Conservation (phyloP, 2,113 vertebrate species). For the Proteles cristata region DNA sequence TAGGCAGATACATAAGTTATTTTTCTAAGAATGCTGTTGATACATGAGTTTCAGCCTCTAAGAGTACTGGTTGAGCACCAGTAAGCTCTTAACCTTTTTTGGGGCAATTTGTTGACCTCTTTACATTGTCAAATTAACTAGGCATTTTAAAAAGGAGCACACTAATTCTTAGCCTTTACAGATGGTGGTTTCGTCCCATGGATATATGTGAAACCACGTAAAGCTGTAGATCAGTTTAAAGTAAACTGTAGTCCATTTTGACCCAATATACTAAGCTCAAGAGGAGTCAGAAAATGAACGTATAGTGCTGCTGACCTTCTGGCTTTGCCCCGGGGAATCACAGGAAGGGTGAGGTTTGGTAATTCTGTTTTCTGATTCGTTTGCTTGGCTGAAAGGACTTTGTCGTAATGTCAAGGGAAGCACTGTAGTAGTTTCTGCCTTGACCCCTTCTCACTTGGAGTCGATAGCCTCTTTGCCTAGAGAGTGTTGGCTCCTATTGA, state of each 20-base stretch:
- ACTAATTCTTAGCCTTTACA: conserved; percentile 64
- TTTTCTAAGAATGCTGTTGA: not conserved
- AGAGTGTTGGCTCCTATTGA: not conserved
- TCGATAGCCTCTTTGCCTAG: not conserved
- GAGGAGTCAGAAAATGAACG: conserved; percentile 70
- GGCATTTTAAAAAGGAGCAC: conserved; percentile 76
- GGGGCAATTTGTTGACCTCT: conserved; percentile 43
- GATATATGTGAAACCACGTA: conserved; percentile 79
- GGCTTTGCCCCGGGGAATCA: conserved; percentile 59
- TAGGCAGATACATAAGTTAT: not conserved
- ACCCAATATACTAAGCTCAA: conserved; percentile 50
- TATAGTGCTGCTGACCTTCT: conserved; percentile 72
- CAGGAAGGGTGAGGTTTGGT: conserved; percentile 73
- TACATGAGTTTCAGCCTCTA: not conserved
- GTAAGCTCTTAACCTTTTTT: conserved; percentile 31
- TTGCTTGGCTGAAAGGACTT: conserved; percentile 70
- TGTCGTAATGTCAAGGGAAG: conserved; percentile 71
- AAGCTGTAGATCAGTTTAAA: conserved; percentile 83
- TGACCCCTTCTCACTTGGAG: conserved; percentile 57
- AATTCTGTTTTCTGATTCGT: conserved; percentile 82
- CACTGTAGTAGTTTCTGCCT: not conserved
- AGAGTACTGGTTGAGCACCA: conserved; percentile 19
- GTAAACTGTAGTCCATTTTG: conserved; percentile 61
- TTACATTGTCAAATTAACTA: conserved; percentile 78
- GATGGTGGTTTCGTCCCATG: conserved; percentile 70